Percentiles rank a stretch among this genome's conserved stretches.
These are phyloP conservation scores for Varanus komodoensis DNA, from an alignment of 2,113 vertebrate genomes.

Conservation along the genomic window DNA sequence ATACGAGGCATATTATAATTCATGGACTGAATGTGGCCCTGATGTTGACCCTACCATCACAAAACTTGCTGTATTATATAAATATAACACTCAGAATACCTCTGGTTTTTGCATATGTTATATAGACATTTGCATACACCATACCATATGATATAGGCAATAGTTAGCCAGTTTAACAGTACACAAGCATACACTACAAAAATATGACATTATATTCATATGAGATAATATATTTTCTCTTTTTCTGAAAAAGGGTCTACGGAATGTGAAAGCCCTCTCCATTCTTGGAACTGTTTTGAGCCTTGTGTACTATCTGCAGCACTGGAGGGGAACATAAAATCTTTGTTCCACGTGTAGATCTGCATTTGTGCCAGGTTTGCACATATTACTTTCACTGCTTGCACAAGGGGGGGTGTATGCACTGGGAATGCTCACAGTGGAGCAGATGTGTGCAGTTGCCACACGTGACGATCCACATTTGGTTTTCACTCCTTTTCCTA, in stretches of 20 bases:
- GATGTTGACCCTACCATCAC: not conserved
- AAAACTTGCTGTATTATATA: not conserved
- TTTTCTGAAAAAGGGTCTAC: not conserved
- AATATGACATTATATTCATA: not conserved
- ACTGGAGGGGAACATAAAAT: not conserved
- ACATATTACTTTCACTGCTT: not conserved
- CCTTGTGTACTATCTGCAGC: not conserved
- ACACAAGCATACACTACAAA: not conserved
- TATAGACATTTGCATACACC: too few species aligned
- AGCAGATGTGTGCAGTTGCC: not conserved
- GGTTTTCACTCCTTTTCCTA: conserved; percentile 4
- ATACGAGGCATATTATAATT: not conserved
- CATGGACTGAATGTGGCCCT: not conserved
- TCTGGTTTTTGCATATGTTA: not conserved
- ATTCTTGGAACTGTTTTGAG: not conserved
- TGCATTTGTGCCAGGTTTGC: not conserved
- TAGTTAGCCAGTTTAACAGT: not conserved
- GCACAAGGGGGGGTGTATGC: too few species aligned
- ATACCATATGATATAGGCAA: too few species aligned
- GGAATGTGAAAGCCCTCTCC: not conserved
- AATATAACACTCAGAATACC: not conserved
- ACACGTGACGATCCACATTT: not conserved
- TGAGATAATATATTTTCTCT: not conserved
- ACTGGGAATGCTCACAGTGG: not conserved
- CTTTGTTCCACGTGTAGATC: not conserved